Base-by-base conservation (phyloP, 2,797 vertebrate genomes). In the Premnoplex brunnescens region DNA sequence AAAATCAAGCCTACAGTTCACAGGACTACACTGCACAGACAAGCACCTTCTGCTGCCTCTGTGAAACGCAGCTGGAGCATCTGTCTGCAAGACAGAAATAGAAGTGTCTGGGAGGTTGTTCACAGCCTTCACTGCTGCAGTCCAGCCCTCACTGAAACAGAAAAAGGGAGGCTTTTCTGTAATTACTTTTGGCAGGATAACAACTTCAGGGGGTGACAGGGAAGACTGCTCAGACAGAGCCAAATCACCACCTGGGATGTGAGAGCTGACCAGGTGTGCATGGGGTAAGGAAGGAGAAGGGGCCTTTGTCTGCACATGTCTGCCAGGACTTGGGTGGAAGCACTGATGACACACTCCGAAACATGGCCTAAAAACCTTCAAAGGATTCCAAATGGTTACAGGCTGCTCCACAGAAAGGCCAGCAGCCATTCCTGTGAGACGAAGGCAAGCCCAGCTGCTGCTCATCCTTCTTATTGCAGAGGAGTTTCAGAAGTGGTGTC, bases 211-310 rank as follows among this genome's bases (percentile, higher is more conserved):
- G 60, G 10, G n/a, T 24, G 17, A 36, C 1, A 2, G 23, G 21
- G 63, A 63, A 63, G 24, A 14, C 24, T 24, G 12, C 58, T 81
- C 49, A 49, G 54, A n/a, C 2, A 0, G 17, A 5, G 37, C 7
- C n/a, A 54, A 37, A 44, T 10, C 27, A 7, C 16, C 14, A 37
- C 46, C 16, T 7, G 51, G 39, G 14, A 43, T 8, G 27, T 1
- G 5, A 54, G 32, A 46, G 39, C 22, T 51, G 37, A 26, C 44
- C 55, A 56, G 66, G 39, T 37, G 6, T 3, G 21, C 22, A 3
- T 0, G 0, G 0, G 5, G 6, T 6, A 36, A 41, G 19, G 59
- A 73, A 60, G 58, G 37, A 36, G 34, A 12, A 66, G 0, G 1
- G 11, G 27, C 22, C 32, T 74, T 43, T 20, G 28, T 11, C 46